A percentile compares a stretch with the other conserved stretches of the same genome.
These are phyloP conservation scores for Hemichromis elongatus DNA, from an alignment of 2,113 vertebrate species.

Conservation along the genomic window DNA sequence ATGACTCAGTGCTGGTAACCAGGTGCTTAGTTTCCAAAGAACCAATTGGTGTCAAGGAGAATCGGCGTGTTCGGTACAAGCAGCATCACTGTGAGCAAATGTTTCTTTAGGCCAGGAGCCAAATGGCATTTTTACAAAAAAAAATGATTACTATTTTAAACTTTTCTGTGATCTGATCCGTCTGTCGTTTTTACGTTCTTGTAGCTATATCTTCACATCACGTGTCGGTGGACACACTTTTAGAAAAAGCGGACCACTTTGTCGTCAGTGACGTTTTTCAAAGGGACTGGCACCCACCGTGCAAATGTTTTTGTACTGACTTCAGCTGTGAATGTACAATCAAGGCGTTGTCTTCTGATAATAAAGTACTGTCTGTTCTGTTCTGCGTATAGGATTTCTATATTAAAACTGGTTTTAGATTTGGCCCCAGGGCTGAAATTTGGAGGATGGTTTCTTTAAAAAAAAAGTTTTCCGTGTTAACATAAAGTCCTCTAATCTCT, in stretches of 20 bases:
- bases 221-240: not conserved
- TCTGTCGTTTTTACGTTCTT: not conserved
- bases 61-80: fast-evolving
- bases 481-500: not conserved
- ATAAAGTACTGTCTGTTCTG: slow-evolving; percentile 26
- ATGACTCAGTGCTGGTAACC: not conserved
- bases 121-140: not conserved
- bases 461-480: not conserved
- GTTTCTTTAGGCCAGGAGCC: not conserved
- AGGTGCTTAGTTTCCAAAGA: not conserved
- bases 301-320: slow-evolving; percentile 34
- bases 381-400: not conserved
- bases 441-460: not conserved
- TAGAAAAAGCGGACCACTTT: not conserved
- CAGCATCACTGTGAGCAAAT: not conserved
- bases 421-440: not conserved
- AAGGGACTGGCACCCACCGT: not conserved
- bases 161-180: not conserved
- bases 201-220: not conserved
- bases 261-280: not conserved
- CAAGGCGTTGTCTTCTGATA: slow-evolving; percentile 11
- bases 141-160: not conserved
- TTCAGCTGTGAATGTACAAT: slow-evolving; percentile 28
- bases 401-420: not conserved
- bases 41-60: no score